Base-by-base conservation (phyloP, 2,797 vertebrate genomes). In the Taenioides sp. region DNA sequence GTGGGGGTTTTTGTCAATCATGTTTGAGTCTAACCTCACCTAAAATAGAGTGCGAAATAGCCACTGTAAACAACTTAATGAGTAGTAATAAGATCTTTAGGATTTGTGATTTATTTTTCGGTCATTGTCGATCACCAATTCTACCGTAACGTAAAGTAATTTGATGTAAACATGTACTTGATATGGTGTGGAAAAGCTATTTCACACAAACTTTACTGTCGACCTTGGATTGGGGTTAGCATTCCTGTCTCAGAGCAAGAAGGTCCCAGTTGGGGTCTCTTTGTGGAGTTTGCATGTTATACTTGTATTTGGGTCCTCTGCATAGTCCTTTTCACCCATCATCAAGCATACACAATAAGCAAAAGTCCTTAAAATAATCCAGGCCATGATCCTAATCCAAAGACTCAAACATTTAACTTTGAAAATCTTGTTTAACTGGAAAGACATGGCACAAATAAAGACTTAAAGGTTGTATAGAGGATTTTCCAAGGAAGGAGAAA, bases 1-100 rank as follows among this genome's bases (percentile, higher is more conserved):
- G 28, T 28, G 22, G 59, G 23, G 22, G 58, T 65, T 68, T 34
- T 73, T 34, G 47, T 70, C 49, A 37, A 55, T 71, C 47, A 67
- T 52, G 34, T 54, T 47, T 71, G 37, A 7, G 2, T 67, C 22
- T 18, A 40, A 63, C 64, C 69, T 18, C 16, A 75, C 57, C 70
- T 27, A n/a, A 74, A 65, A 50, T 27, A 58, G 2, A 58, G 23
- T 23, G 55, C 14, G 55, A 25, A 58, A 54, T 54, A 54, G 7
- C 54, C 54, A 57, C 22, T 57, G 54, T 57, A 57, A 57, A 57
- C 54, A 57, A 12, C n/a, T 22, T 23, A 57, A 57, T 12, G n/a
- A 57, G 7, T 54, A 23, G 9, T 54, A 22, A 22, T 54, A n/a
- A 7, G 7, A 54, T 54, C 52, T 54, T 54, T 20, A n/a, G 20